Percentiles rank a stretch among this genome's conserved stretches.
phyloP scores from a whole-genome alignment of 2,797 vertebrate species.

The Melanotaenia pygmaea region DNA sequence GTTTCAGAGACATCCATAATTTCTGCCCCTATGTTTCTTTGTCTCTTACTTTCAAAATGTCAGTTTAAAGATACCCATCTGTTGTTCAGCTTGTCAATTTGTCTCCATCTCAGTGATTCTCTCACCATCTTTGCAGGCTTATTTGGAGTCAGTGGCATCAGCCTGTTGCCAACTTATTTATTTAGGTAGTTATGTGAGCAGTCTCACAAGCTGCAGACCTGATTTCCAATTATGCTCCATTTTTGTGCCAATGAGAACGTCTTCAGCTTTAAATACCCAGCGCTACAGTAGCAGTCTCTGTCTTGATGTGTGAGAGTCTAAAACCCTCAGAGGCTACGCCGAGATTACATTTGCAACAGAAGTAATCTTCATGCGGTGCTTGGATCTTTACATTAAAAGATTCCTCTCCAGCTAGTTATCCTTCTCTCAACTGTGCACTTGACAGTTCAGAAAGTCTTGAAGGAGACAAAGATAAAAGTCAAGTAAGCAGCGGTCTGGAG shows the following conservation, averaged over 20 bases:
- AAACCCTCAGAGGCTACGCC: conserved; percentile 4
- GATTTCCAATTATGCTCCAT: conserved; percentile 59
- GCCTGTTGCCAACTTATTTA: conserved; percentile 60
- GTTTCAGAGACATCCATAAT: conserved; percentile 40
- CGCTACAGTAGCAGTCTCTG: background rate
- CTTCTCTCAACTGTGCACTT: conserved; percentile 13
- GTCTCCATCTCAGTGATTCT: conserved; percentile 5
- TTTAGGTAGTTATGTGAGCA: conserved; percentile 65
- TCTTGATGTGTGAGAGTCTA: conserved; percentile 18
- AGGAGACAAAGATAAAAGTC: conserved; percentile 19
- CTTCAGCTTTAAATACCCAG: conserved; percentile 26
- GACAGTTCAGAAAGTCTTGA: conserved; percentile 24
- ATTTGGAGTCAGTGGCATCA: conserved; percentile 57
- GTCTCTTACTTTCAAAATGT: conserved; percentile 22
- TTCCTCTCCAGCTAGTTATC: conserved; percentile 17
- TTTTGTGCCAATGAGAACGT: conserved; percentile 34
- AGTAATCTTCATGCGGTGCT: conserved; percentile 23
- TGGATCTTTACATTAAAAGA: conserved; percentile 33
- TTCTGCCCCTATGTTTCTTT: conserved; percentile 13
- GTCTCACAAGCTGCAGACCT: conserved; percentile 48
- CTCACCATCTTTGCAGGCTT: conserved; percentile 25
- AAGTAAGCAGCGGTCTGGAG: conserved; percentile 20
- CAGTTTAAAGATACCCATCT: conserved; percentile 3
- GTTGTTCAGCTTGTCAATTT: conserved; percentile 2
- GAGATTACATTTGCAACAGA: conserved; percentile 30